Evolutionary conservation across 2,888 invertebrate species (phyloP), one percentile per base, ranked within the genome.

Genomic region (Philereme vetulata): DNA sequence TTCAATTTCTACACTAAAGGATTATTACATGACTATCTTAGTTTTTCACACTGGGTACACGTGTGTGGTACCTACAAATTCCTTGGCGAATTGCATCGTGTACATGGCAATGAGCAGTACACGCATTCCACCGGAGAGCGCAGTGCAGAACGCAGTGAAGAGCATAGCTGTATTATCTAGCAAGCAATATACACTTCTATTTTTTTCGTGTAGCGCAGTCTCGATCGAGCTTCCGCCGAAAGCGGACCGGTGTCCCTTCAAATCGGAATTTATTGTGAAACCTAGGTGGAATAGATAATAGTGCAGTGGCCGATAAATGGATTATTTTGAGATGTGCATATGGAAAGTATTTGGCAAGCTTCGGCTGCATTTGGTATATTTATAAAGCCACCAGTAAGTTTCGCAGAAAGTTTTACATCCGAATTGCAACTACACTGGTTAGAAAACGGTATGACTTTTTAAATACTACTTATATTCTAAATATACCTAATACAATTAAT

Each of bases 291-390:
- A 36, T 45, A 40, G 44, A 40, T 38, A 33, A 38, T 45, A 58
- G 60, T 60, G 52, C 54, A 64, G 53, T 62, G 57, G 34, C 57
- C 50, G 53, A 56, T 60, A 48, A 59, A 32, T 52, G 38, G 4
- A 49, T 51, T 53, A 47, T 57, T 56, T 59, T 51, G 57, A 55
- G 69, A 70, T 62, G 66, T 72, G 51, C 51, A 60, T 70, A 65
- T 48, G 52, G 48, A 62, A 67, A 69, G 69, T 72, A 70, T 64
- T 79, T 77, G 76, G 77, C 77, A 72, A 71, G 67, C 65, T 66
- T 67, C 35, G 40, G 63, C 46, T 71, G 68, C 65, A 62, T 51
- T 68, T 61, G 32, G 56, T 57, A 72, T 78, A 79, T 80, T 72
- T 71, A 72, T 79, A 73, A 68, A 65, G 49, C 60, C 50, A 62